Evolutionary conservation across 2,888 invertebrate genomes (phyloP).

Genomic region (Eurytoma californica): DNA sequence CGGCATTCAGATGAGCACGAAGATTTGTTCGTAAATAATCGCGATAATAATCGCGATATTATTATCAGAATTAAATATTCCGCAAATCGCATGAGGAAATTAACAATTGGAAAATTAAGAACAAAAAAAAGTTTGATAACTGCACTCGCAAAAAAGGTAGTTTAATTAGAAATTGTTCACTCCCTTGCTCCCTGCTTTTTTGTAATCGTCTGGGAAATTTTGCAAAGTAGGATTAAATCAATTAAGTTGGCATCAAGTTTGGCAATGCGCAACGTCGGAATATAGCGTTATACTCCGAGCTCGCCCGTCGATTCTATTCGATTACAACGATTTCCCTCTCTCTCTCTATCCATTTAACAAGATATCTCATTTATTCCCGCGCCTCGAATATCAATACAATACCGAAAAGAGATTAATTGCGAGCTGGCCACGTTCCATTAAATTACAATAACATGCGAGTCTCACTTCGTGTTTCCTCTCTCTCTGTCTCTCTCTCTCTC

Average conservation of each 20-base stretch:
- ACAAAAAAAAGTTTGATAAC: not conserved
- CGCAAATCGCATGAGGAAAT: too few relatives aligned
- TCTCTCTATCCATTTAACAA: slow-evolving; percentile 43
- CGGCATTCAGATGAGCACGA: not conserved
- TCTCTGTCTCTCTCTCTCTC: slow-evolving; percentile 7
- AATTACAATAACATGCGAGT: slow-evolving; percentile 43
- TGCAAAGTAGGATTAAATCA: slow-evolving; percentile 41
- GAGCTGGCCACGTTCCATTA: slow-evolving; percentile 42
- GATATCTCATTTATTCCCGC: slow-evolving; percentile 53
- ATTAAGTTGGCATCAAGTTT: slow-evolving; percentile 41
- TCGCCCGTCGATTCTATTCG: slow-evolving; percentile 48
- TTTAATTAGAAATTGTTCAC: slow-evolving; percentile 12
- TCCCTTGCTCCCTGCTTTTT: not conserved
- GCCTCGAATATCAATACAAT: slow-evolving; percentile 51
- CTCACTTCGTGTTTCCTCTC: not conserved
- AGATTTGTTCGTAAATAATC: slow-evolving; percentile 13
- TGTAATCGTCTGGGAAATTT: slow-evolving; percentile 13
- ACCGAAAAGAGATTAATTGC: slow-evolving; percentile 51
- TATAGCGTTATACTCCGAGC: slow-evolving; percentile 3
- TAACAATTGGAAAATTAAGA: not conserved
- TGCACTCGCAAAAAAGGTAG: not conserved
- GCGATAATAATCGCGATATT: too few relatives aligned
- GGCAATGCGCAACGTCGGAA: slow-evolving; percentile 14
- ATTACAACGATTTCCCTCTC: slow-evolving; percentile 51
- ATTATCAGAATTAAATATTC: too few relatives aligned